Conservation (phyloP, 2,113 vertebrate species). For the Sigmodon hispidus region DNA sequence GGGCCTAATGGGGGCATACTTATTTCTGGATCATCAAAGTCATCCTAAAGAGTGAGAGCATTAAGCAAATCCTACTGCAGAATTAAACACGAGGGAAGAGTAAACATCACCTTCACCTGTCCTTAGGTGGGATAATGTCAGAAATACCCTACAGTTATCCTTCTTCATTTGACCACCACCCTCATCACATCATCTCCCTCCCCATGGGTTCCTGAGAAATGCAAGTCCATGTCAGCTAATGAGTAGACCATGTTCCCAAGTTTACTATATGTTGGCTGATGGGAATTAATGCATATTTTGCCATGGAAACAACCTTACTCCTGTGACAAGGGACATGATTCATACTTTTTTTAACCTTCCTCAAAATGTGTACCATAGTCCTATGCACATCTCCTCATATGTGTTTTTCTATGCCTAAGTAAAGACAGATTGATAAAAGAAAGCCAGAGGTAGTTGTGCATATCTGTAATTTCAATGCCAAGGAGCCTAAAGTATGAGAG, state of each 20-base stretch:
- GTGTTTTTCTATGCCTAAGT: neutral
- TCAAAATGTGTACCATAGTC: too few species aligned
- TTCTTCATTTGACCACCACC: too few species aligned
- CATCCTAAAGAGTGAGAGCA: neutral
- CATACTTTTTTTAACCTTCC: neutral
- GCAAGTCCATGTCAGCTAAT: neutral
- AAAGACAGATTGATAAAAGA: neutral
- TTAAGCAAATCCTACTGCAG: conserved; percentile 16
- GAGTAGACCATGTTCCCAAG: neutral
- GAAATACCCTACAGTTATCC: neutral
- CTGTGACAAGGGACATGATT: neutral
- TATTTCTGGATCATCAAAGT: conserved; percentile 36
- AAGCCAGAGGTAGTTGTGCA: neutral
- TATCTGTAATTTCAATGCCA: neutral
- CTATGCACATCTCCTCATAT: neutral
- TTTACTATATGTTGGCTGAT: fast-evolving
- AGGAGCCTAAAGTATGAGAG: neutral
- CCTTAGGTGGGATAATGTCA: neutral
- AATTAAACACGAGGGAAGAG: neutral
- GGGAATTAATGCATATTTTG: neutral
- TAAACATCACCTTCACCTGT: neutral
- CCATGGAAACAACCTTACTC: neutral
- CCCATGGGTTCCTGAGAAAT: neutral
- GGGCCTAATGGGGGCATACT: neutral
- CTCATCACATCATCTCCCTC: fast-evolving